phyloP scores from a whole-genome alignment of 2,113 vertebrate species.

The Rhipidura dahli region DNA sequence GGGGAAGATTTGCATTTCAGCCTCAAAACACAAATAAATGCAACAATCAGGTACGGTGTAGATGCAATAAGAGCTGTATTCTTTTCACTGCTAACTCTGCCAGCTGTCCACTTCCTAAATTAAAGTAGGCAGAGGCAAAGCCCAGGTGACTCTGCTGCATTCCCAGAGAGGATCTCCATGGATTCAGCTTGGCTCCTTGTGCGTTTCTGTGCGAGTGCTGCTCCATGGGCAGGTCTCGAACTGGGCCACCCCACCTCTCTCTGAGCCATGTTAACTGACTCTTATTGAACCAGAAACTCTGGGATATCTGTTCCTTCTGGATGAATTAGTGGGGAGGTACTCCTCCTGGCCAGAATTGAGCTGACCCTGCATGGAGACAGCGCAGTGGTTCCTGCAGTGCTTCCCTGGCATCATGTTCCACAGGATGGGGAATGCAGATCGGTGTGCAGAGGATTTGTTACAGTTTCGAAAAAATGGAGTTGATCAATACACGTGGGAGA shows the following conservation, averaged over 20 bases:
- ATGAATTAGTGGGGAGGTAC: background rate
- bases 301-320: background rate
- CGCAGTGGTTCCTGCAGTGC: background rate
- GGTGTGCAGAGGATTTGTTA: background rate
- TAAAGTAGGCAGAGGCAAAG: background rate
- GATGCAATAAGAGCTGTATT: background rate
- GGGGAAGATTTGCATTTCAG: background rate
- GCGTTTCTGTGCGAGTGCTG: background rate
- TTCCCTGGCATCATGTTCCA: background rate
- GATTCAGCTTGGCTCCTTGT: background rate
- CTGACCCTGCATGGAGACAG: fast-evolving
- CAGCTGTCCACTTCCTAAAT: background rate
- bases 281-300: too few species aligned
- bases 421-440: background rate
- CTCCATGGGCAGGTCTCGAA: background rate
- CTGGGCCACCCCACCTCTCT: background rate
- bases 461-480: background rate
- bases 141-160: background rate
- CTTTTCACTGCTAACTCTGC: background rate
- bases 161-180: background rate
- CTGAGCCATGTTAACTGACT: background rate
- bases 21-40: background rate
- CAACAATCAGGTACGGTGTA: background rate
- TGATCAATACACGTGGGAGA: background rate
- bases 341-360: background rate